These are phyloP conservation scores for Lophotriccus pileatus DNA, from an alignment of 2,797 vertebrate genomes.

Conservation along the genomic window DNA sequence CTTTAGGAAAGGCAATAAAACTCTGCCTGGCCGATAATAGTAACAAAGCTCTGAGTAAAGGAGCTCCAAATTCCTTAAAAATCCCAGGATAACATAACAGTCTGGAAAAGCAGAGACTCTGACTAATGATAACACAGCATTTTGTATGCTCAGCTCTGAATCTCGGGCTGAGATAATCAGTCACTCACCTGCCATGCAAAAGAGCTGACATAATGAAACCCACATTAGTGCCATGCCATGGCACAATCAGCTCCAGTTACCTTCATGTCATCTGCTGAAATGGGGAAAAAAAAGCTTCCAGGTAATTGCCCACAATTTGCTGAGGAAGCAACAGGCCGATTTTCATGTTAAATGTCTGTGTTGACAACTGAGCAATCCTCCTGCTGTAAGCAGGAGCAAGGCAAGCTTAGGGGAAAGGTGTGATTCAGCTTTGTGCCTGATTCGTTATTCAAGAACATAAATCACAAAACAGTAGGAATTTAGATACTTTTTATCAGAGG, in stretches of 20 bases:
- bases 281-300: rapidly evolving
- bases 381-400: background rate
- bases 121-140: background rate
- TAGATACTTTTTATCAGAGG: background rate
- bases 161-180: rapidly evolving
- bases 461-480: rapidly evolving
- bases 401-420: background rate
- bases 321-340: background rate
- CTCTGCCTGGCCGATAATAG: too few species aligned
- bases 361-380: background rate
- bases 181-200: background rate
- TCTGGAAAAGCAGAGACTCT: background rate
- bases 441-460: background rate
- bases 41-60: background rate
- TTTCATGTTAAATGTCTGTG: background rate
- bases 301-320: background rate
- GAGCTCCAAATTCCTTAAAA: background rate
- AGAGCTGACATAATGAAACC: background rate
- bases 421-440: background rate
- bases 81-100: rapidly evolving
- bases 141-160: background rate
- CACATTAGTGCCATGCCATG: rapidly evolving
- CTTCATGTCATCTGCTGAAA: background rate
- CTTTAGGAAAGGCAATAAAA: background rate
- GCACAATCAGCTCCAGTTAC: background rate